phyloP scores from a whole-genome alignment of 2,797 vertebrate species.

The Sebastes steindachneri region DNA sequence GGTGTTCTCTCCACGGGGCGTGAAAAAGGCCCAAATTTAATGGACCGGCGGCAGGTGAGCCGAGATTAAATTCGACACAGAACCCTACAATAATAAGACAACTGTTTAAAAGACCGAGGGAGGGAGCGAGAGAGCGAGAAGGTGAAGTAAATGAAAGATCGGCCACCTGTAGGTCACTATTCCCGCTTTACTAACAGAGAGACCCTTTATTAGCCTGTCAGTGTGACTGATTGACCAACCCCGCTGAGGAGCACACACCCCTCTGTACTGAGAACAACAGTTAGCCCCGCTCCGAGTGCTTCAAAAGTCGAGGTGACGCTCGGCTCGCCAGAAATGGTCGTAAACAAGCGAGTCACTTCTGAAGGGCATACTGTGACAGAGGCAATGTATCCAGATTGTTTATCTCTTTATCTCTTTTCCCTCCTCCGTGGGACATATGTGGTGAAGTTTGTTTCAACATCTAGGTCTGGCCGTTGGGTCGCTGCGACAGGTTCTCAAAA shows the following conservation, averaged over 20 bases:
- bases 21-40: slow-evolving; percentile 25
- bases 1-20: background rate
- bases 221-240: slow-evolving; percentile 57
- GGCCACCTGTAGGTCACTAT: slow-evolving; percentile 49
- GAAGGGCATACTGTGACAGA: slow-evolving; percentile 23
- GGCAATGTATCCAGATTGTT: slow-evolving; percentile 21
- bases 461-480: slow-evolving; percentile 9
- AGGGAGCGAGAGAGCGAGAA: background rate
- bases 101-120: slow-evolving; percentile 12
- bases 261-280: background rate
- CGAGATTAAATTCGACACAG: slow-evolving; percentile 34
- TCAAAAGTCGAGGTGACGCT: slow-evolving; percentile 3
- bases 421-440: background rate
- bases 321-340: slow-evolving; percentile 13
- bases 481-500: slow-evolving; percentile 18
- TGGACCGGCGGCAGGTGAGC: slow-evolving; percentile 9
- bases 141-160: slow-evolving; percentile 36
- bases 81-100: slow-evolving; percentile 19
- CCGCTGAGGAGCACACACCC: slow-evolving; percentile 23
- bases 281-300: background rate
- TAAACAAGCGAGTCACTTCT: slow-evolving; percentile 21
- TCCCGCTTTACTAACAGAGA: slow-evolving; percentile 44
- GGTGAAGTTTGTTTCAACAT: slow-evolving; percentile 8
- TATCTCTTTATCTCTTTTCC: background rate
- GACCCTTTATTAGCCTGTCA: slow-evolving; percentile 65